Base-by-base conservation (phyloP, 2,888 invertebrate species). In the Ichneumoninae sp. region DNA sequence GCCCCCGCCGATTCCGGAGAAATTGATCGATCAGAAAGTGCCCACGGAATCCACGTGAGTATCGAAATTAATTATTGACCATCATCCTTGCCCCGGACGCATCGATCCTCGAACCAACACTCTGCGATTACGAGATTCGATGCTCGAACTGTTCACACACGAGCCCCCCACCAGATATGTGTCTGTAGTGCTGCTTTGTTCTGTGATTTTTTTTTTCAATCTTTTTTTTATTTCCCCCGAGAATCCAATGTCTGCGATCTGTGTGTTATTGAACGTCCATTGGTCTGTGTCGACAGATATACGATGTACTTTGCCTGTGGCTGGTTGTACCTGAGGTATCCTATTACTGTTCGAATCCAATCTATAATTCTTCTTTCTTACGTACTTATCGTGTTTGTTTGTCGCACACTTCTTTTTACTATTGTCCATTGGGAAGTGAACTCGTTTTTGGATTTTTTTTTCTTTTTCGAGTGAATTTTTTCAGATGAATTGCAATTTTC, bases 11-110 rank as follows among this genome's bases (percentile, higher is more conserved):
- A 95, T 96, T 81, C 96, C 96, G 0, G 96, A 97, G 91, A 95
- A 96, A 85, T 94, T 97, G 19, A 95, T 97, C 65, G 96, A 96
- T 86, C 96, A 96, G 22, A 95, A 96, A 71, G 95, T 96, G 1
- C 97, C 97, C 0, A 96, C 97, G 0, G 97, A 97, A 93, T 96
- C 97, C 91, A 97, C 97, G 97, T 97, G 95, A 96, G 97, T 96
- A 89, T 77, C 52, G 8, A 80, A 40, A 8, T 74, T 71, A 16
- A 33, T 44, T 30, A 66, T 71, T 52, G 62, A 40, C 47, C 80
- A 62, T 40, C 44, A 62, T 66, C 71, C 19, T 57, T 40, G 40
- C 40, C 47, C 50, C 36, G 16, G 36, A 40, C 50, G 47, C 40
- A 83, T 80, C 80, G 70, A 77, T 75, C 60, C 50, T 79, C n/a